Evolutionary conservation across 1,140 invertebrate genomes (phyloP), one percentile per base, ranked within the genome.

Genomic region (Macrocentrus cingulum): DNA sequence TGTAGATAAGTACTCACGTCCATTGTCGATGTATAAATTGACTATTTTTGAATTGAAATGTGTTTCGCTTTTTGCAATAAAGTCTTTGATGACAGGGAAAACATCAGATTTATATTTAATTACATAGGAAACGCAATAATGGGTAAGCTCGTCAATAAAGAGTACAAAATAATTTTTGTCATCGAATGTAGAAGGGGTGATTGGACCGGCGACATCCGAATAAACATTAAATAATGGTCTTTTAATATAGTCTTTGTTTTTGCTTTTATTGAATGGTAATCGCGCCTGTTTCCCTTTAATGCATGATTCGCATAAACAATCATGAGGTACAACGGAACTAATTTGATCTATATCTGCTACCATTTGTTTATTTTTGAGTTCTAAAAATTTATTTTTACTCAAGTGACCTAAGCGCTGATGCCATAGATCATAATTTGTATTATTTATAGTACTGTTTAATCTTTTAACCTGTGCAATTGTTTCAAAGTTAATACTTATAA

Each of bases 251-350:
- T 32, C 13, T 32, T 32, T 29, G 34, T 29, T 32, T 49, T 49
- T 49, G 15, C 1, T 6, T 22, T 49, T n/a, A 32, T 32, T 49
- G n/a, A 49, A 49, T 32, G 46, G 7, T 69, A 76, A 64, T 74
- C 70, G 53, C 19, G 65, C 57, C 68, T 79, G 75, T 69, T 81
- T 81, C 3, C 78, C 75, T 32, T 72, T 65, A 60, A 81, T 73
- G 64, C 76, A 81, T 51, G 74, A 64, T 63, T 82, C 77, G 66
- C 77, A 82, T 44, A 80, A 44, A 60, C 54, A 7, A 54, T 63
- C 25, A 58, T 23, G 25, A 5, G 44, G 57, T 18, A 29, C 22
- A 7, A 59, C 41, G 5, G 8, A 5, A 15, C 22, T 20, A 7
- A 59, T 16, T 48, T 13, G 1, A 25, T 49, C 13, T 11, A 37